These are phyloP conservation scores for Agriopis marginaria DNA, from an alignment of 2,888 invertebrate genomes.

Conservation along the genomic window DNA sequence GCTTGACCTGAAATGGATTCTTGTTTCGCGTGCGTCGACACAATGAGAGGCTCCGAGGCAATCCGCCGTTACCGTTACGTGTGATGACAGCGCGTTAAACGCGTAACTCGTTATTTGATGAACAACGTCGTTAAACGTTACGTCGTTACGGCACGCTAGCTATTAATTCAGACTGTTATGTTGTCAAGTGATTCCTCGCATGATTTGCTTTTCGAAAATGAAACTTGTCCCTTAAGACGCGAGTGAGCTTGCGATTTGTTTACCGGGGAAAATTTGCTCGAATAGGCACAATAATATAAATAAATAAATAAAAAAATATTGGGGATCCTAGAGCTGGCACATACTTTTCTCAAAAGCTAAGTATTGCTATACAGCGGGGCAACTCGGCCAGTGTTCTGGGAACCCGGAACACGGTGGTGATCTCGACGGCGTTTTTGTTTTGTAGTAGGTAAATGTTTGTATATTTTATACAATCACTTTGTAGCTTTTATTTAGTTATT, in stretches of 20 bases:
- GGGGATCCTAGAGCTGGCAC: too few relatives aligned
- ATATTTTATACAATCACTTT: too few relatives aligned
- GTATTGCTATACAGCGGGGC: too few relatives aligned
- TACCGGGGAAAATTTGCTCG: neutral
- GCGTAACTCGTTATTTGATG: constrained; percentile 37
- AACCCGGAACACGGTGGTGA: too few relatives aligned
- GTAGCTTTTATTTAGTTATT: too few relatives aligned
- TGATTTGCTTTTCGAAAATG: constrained; percentile 28
- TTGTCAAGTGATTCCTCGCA: constrained; percentile 33
- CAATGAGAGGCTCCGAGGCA: constrained; percentile 26
- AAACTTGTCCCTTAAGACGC: constrained; percentile 1
- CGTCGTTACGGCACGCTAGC: constrained; percentile 32
- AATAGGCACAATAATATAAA: too few relatives aligned
- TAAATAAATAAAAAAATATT: too few relatives aligned
- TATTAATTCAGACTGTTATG: constrained; percentile 32
- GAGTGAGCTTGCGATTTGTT: neutral
- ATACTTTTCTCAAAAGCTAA: too few relatives aligned
- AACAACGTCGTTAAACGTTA: constrained; percentile 37
- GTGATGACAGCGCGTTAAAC: constrained; percentile 38
- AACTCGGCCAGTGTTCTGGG: too few relatives aligned
- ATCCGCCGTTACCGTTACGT: constrained; percentile 28
- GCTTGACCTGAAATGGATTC: constrained; percentile 24
- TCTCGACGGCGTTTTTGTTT: too few relatives aligned
- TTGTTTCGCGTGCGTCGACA: constrained; percentile 26
- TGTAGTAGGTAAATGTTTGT: too few relatives aligned